Evolutionary conservation across 1,140 invertebrate genomes (phyloP), one percentile per base, ranked within the genome.

Genomic region (Polypedilum vanderplanki): DNA sequence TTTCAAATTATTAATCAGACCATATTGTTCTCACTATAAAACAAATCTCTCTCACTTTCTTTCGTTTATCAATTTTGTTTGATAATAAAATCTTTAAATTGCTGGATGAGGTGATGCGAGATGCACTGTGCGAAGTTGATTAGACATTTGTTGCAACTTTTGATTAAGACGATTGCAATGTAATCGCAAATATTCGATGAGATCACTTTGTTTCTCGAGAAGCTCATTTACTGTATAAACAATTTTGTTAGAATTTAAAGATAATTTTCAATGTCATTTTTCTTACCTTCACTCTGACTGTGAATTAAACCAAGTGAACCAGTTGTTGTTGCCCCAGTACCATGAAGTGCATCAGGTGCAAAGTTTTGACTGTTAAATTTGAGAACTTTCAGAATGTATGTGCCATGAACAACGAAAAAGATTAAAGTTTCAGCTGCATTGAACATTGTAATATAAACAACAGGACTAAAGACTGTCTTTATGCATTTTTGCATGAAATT

Each of bases 181-280:
- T 75, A 86, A 85, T 40, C 84, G 83, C 22, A 86, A 76, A 79
- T 84, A 84, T 67, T 80, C 78, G 73, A 86, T 86, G 5, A 85
- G 79, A 77, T 86, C 85, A 70, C 85, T 87, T 80, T 90, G 89
- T 78, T 89, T 88, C 80, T 90, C 87, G 57, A 90, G 82, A 74
- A 90, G 83, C 75, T 90, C 88, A 33, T 85, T 83, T 3, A 87
- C 79, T 79, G 87, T 85, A 22, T 85, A 84, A 73, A 84, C 86
- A 73, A n/a, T n/a, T n/a, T n/a, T 7, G 10, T 10, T 3, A 46
- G 9, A 46, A 46, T 46, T 46, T 10, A 41, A 10, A 41, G 10
- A 7, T 10, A 41, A 41, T 4, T 10, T 41, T 33, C 5, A 33
- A 57, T n/a, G 15, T 46, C 8, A 9, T 15, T 46, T 41, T 12